Percentiles rank a stretch among this genome's conserved stretches.
phyloP scores from a whole-genome alignment of 2,797 vertebrate species.

The Tragopan temminckii region DNA sequence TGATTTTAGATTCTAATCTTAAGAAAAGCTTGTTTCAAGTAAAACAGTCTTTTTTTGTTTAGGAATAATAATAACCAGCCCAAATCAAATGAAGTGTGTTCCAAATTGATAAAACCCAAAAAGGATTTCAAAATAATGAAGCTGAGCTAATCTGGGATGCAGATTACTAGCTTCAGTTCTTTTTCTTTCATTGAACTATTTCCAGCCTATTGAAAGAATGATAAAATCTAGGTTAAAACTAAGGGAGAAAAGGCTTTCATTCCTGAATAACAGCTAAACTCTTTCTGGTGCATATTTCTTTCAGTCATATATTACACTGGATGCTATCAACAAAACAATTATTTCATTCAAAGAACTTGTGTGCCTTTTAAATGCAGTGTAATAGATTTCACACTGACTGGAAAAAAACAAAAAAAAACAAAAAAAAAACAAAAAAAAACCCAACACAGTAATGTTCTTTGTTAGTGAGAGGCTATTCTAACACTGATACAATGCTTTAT shows the following conservation, averaged over 20 bases:
- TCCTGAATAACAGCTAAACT: not conserved
- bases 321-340: not conserved
- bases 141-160: conserved; percentile 3
- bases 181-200: not conserved
- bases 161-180: not conserved
- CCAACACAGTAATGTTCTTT: not conserved
- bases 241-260: not conserved
- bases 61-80: not conserved
- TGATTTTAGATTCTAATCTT: not conserved
- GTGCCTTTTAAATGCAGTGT: not conserved
- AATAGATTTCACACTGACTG: not conserved
- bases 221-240: not conserved
- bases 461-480: not conserved
- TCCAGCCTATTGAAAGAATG: not conserved
- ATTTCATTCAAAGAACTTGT: not conserved
- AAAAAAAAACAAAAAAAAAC: not conserved
- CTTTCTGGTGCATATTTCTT: not conserved
- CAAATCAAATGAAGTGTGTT: not conserved
- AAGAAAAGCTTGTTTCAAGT: not conserved
- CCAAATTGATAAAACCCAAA: not conserved
- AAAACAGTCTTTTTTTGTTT: not conserved
- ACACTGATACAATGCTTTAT: not conserved
- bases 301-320: not conserved
- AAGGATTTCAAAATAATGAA: conserved; percentile 6
- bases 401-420: not conserved